A percentile compares a stretch with the other conserved stretches of the same genome.
phyloP scores from a whole-genome alignment of 1,140 invertebrate species.

The Drosophila yakuba region DNA sequence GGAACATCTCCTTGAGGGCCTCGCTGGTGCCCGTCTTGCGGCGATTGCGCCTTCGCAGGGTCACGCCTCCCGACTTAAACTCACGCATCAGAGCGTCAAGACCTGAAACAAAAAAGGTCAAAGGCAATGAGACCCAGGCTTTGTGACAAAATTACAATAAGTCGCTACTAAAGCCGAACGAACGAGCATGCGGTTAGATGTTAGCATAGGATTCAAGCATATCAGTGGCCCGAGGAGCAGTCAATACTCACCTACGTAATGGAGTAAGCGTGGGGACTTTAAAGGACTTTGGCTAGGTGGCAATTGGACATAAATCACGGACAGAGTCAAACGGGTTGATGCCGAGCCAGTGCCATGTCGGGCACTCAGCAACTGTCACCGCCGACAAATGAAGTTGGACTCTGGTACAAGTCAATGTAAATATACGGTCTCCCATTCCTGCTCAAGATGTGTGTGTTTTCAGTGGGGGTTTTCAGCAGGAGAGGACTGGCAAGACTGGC shows the following conservation, averaged over 20 bases:
- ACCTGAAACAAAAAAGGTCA: slow-evolving; percentile 58
- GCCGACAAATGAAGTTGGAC: slow-evolving; percentile 72
- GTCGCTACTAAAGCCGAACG: slow-evolving; percentile 30
- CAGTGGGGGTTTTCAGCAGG: not conserved
- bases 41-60: slow-evolving; percentile 72
- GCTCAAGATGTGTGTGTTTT: slow-evolving; percentile 6
- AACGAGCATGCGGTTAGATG: slow-evolving; percentile 65
- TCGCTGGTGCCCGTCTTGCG: slow-evolving; percentile 76
- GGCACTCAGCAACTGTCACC: slow-evolving; percentile 66
- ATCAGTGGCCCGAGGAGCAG: slow-evolving; percentile 19
- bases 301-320: slow-evolving; percentile 65
- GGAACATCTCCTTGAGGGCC: slow-evolving; percentile 83
- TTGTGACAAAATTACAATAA: slow-evolving; percentile 18
- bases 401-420: slow-evolving; percentile 60
- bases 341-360: slow-evolving; percentile 9
- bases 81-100: slow-evolving; percentile 84
- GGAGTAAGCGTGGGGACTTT: slow-evolving; percentile 50
- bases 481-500: not conserved
- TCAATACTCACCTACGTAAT: slow-evolving; percentile 50
- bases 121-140: not conserved
- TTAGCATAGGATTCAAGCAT: slow-evolving; percentile 10
- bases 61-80: slow-evolving; percentile 83
- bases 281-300: slow-evolving; percentile 36
- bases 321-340: slow-evolving; percentile 27
- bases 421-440: slow-evolving; percentile 25